Conservation (phyloP, 2,888 invertebrate species). For the Beris morrisii region DNA sequence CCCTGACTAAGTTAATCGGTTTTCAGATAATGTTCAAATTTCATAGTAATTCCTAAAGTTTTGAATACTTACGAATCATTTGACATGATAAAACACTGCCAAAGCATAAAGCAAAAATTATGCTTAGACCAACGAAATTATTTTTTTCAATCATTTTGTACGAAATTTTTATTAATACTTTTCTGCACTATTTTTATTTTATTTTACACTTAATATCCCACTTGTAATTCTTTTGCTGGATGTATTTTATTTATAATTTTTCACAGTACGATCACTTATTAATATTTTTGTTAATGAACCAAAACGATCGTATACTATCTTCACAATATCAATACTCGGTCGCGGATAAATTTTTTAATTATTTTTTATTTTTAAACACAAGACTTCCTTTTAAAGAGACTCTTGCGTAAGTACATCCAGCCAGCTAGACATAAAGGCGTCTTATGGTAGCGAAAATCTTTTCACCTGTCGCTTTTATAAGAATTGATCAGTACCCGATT, state of each 20-base stretch:
- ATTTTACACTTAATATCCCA: not conserved
- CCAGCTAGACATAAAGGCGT: conserved; percentile 57
- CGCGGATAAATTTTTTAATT: not conserved
- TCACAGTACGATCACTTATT: conserved; percentile 8
- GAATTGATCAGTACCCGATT: conserved; percentile 36
- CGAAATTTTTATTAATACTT: conserved; percentile 1
- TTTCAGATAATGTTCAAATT: no score
- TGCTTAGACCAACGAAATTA: conserved; percentile 4
- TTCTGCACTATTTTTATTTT: conserved; percentile 22
- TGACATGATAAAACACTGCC: conserved; percentile 14
- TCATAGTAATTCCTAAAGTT: no score
- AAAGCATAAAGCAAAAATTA: conserved; percentile 13
- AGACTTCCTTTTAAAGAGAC: conserved; percentile 23
- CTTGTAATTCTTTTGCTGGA: conserved; percentile 24
- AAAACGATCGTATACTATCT: not conserved
- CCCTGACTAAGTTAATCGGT: no score
- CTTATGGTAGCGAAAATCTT: conserved; percentile 53
- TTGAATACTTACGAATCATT: conserved; percentile 22
- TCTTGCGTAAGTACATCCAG: conserved; percentile 42
- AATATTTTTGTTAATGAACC: not conserved
- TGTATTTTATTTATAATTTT: conserved; percentile 10
- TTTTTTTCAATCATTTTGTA: not conserved
- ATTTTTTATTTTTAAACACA: conserved; percentile 20
- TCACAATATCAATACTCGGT: conserved; percentile 2
- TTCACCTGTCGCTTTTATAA: conserved; percentile 53